A percentile compares a stretch with the other conserved stretches of the same genome.
These are phyloP conservation scores for Drosophila paranaensis DNA, from an alignment of 2,888 invertebrate species.

Conservation along the genomic window DNA sequence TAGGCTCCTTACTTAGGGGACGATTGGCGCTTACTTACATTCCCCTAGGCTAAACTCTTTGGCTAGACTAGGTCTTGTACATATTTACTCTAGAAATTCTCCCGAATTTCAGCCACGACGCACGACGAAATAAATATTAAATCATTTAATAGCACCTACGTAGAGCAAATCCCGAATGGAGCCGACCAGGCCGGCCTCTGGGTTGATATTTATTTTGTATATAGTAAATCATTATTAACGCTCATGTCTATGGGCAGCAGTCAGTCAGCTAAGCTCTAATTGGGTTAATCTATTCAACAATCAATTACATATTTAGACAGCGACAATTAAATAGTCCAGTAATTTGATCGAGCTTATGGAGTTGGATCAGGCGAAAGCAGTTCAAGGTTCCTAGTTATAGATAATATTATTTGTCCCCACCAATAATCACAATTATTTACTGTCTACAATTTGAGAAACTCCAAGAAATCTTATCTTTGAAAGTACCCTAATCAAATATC, in stretches of 20 bases:
- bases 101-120: background rate
- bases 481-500: background rate
- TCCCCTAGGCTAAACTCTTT: conserved; percentile 8
- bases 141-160: conserved; percentile 7
- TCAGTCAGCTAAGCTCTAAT: conserved; percentile 24
- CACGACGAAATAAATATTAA: background rate
- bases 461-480: conserved; percentile 1
- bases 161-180: background rate
- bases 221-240: conserved; percentile 1
- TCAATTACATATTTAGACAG: conserved; percentile 3
- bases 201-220: background rate
- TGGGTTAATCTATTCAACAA: conserved; percentile 10
- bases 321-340: background rate
- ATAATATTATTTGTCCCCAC: conserved; percentile 1
- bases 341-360: conserved; percentile 19
- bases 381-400: conserved; percentile 9
- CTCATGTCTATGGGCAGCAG: background rate
- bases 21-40: background rate
- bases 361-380: background rate
- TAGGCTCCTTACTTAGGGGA: conserved; percentile 8
- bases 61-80: conserved; percentile 19
- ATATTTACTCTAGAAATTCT: background rate
- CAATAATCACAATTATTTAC: conserved; percentile 2
- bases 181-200: background rate
- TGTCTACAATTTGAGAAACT: background rate